Percentiles rank a stretch among this genome's conserved stretches.
These are phyloP conservation scores for Leptinotarsa tumamoca DNA, from an alignment of 2,888 invertebrate genomes.

Conservation along the genomic window DNA sequence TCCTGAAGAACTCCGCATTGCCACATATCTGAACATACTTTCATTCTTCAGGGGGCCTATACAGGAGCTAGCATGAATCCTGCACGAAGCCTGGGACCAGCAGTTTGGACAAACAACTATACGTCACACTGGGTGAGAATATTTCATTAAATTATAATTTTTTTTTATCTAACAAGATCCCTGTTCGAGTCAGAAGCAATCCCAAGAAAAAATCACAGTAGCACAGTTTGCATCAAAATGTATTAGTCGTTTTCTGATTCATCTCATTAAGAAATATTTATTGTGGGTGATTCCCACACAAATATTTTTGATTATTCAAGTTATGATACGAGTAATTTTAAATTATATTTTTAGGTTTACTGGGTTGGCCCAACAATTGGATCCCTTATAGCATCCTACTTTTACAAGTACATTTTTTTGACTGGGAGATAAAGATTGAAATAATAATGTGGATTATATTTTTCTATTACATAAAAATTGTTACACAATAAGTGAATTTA, in stretches of 20 bases:
- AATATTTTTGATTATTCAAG: too few relatives aligned
- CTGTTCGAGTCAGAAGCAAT: too few relatives aligned
- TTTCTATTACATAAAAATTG: too few relatives aligned
- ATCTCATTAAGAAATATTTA: too few relatives aligned
- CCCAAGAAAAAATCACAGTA: too few relatives aligned
- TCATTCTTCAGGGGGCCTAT: constrained; percentile 65
- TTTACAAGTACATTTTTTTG: constrained; percentile 56
- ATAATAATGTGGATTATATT: too few relatives aligned
- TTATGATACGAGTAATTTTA: not conserved
- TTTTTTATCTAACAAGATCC: too few relatives aligned
- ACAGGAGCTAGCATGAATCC: constrained; percentile 80
- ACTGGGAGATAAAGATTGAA: not conserved
- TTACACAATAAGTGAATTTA: too few relatives aligned
- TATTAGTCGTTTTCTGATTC: too few relatives aligned
- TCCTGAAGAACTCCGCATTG: not conserved
- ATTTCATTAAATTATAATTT: constrained; percentile 2
- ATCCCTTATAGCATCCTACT: constrained; percentile 53
- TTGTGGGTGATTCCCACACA: too few relatives aligned
- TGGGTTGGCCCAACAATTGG: constrained; percentile 61
- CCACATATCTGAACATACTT: not conserved
- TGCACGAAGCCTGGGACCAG: constrained; percentile 77
- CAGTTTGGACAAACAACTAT: constrained; percentile 76
- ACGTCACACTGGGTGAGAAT: constrained; percentile 74
- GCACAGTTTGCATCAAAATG: too few relatives aligned
- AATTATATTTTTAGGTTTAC: constrained; percentile 58